Base-by-base conservation (phyloP, 2,888 invertebrate species). In the Lithophane semibrunnea region DNA sequence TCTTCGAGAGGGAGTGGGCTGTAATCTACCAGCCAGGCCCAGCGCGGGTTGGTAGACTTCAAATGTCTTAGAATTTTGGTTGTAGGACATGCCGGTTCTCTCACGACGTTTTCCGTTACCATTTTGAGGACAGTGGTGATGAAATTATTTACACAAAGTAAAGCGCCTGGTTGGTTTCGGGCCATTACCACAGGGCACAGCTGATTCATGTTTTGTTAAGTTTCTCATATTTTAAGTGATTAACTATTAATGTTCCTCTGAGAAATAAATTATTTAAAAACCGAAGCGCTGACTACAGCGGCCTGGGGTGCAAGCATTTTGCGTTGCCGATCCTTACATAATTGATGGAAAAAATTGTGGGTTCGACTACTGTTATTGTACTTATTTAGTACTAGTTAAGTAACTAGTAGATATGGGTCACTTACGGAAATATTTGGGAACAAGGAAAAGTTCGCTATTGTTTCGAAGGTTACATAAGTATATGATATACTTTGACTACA, bases 321-420 rank as follows among this genome's bases (percentile, higher is more conserved):
- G 13, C 10, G 16, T 42, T 60, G 24, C 52, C 3, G n/a, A 61
- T 44, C 18, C 8, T 37, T 18, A 12, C 18, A 63, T n/a, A 24
- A 77, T 29, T 7, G 54, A 21, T 47, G 16, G 10, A 18, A 10
- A 61, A 24, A 5, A 9, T 3, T 72, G 21, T 52, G 42, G 42
- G 13, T 76, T 24, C 44, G 37, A 37, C 52, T 54, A 65, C 73
- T 80, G 85, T 83, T 87, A 24, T 82, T 78, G 85, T 81, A 71
- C 65, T 29, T 4, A 18, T 49, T 29, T 37, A 37, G 37, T 37
- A 37, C 4, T 65, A 24, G 24, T 47, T 8, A 66, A 16, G 24
- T 29, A 67, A 49, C 24, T 63, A n/a, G 47, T 54, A 9, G 37
- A n/a, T 63, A 64, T 29, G 64, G 56, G 2, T 49, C 21, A 10